Base-by-base conservation (phyloP, 1,140 invertebrate genomes). In the Maniola jurtina region DNA sequence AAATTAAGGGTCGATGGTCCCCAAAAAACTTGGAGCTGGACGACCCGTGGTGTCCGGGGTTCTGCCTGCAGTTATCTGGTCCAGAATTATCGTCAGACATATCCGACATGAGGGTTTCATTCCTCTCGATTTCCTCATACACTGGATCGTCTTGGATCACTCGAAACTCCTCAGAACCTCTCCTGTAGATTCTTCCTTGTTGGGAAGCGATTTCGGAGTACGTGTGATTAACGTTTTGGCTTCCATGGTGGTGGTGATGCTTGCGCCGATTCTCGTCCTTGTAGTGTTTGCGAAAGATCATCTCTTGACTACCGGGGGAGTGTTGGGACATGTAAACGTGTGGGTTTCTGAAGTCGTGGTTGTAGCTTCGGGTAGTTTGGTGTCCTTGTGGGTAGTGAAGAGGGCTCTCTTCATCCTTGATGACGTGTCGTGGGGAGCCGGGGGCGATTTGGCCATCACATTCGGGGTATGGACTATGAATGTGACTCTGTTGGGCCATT, bases 91-190 rank as follows among this genome's bases (percentile, higher is more conserved):
- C 96, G 79, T 96, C 95, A 36, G 95, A 95, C 92, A 96, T 93
- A 77, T 96, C 95, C 0, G 95, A 95, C 62, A 95, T 94, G 59
- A 95, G 92, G 2, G 95, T 94, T 72, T 95, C 94, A 77, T 91
- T 90, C 0, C 95, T 92, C 73, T 96, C 95, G 52, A 96, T 96
- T 77, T 96, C 95, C 81, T 96, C 96, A 80, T 96, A 96, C 1
- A 96, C 95, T 0, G 95, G 95, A 76, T 96, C 95, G 73, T 95
- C 95, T 69, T 94, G 93, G 61, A 91, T 89, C 13, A 88, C 86
- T 40, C 89, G 71, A 64, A 89, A 91, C 55, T 92, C 87, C 33
- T 91, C 91, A 0, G 88, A 88, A 5, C 86, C 91, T 14, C 90
- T 86, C 55, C 92, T 61, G 54, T 92, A 92, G 50, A 87, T 85